Conservation (phyloP, 2,113 vertebrate species). For the Anser brachyrhynchus region DNA sequence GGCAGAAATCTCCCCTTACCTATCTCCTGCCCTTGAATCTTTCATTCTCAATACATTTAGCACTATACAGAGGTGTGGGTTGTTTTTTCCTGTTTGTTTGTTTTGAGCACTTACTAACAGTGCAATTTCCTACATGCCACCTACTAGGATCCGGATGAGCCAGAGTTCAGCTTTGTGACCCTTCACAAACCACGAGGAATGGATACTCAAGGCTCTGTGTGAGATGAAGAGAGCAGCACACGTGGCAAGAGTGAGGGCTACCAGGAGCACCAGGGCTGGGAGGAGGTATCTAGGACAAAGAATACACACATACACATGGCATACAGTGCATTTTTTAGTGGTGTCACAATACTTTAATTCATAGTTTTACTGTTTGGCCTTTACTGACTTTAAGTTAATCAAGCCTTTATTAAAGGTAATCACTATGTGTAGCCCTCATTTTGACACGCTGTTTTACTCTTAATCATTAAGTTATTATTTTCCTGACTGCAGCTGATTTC, state of each 20-base stretch:
- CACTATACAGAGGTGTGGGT: no score
- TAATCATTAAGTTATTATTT: constrained; percentile 23
- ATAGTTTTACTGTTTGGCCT: neutral
- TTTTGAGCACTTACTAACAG: neutral
- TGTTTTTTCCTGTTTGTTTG: no score
- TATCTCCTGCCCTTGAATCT: neutral
- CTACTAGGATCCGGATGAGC: constrained; percentile 81
- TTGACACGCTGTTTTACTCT: neutral
- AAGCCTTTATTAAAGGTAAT: constrained; percentile 34
- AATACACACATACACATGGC: neutral
- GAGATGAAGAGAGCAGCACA: constrained; percentile 76
- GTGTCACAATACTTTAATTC: neutral
- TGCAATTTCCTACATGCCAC: neutral
- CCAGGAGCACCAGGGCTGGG: constrained; percentile 77
- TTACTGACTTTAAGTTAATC: neutral
- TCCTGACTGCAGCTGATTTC: neutral
- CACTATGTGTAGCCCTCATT: neutral
- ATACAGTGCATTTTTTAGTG: neutral
- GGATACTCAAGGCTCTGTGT: constrained; percentile 72
- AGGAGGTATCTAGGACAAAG: constrained; percentile 75
- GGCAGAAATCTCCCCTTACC: neutral
- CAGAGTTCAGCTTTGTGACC: constrained; percentile 77
- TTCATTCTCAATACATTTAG: neutral
- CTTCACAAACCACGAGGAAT: constrained; percentile 76
- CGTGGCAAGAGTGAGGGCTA: constrained; percentile 71